Evolutionary conservation across 2,113 vertebrate species (phyloP).

Genomic region (Hippocampus mohnikei): DNA sequence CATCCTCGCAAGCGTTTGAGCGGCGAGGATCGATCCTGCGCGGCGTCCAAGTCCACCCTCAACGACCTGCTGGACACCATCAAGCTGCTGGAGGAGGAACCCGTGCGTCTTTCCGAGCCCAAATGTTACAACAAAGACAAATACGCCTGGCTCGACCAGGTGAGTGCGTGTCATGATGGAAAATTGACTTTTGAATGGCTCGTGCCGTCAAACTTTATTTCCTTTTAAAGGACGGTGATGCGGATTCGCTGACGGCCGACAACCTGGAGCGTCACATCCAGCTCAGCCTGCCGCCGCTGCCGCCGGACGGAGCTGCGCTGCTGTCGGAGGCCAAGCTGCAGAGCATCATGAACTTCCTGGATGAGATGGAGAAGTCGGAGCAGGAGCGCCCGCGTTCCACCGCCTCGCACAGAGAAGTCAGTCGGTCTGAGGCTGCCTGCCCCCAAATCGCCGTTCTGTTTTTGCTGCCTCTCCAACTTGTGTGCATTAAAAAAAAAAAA

Average conservation of each 20-base stretch:
- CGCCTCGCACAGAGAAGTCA: conserved; percentile 79
- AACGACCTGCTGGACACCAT: conserved; percentile 86
- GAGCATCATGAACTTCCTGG: conserved; percentile 92
- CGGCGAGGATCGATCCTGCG: conserved; percentile 67
- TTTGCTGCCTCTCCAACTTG: too few species aligned
- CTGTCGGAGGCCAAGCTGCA: conserved; percentile 93
- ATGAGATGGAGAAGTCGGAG: conserved; percentile 90
- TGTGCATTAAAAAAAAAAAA: too few species aligned
- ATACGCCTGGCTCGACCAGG: conserved; percentile 82
- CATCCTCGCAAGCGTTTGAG: conserved; percentile 56
- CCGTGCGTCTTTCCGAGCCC: conserved; percentile 71
- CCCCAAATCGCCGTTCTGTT: too few species aligned
- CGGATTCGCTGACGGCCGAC: conserved; percentile 84
- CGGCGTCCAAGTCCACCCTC: conserved; percentile 78
- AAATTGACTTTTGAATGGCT: too few species aligned
- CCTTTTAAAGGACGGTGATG: conserved; percentile 72
- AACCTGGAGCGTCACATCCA: conserved; percentile 87
- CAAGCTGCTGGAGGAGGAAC: conserved; percentile 84
- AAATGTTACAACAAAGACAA: conserved; percentile 75
- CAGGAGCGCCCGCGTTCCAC: conserved; percentile 80
- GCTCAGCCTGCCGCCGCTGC: conserved; percentile 65
- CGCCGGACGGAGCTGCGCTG: conserved; percentile 73
- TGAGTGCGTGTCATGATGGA: conserved; percentile 29
- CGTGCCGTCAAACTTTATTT: too few species aligned
- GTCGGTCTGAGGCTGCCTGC: not conserved